Evolutionary conservation across 2,113 vertebrate genomes (phyloP).

Genomic region (Rhabdornis inornatus): DNA sequence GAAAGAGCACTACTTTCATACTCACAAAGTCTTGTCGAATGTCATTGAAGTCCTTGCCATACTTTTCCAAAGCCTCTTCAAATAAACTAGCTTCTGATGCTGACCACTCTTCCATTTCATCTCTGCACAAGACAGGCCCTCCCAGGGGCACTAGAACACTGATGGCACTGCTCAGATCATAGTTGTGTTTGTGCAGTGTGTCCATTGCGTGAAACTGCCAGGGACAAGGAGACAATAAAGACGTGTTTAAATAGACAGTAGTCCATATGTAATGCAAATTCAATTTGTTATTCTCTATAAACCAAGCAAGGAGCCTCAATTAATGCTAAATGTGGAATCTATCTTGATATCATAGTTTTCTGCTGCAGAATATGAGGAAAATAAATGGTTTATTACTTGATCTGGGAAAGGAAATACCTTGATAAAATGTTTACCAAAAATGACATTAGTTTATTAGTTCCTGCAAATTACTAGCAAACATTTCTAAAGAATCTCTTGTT

Average conservation of each 20-base stretch:
- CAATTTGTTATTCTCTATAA: not conserved
- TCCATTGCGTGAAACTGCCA: constrained; percentile 96
- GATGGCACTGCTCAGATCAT: constrained; percentile 91
- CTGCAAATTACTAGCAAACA: not conserved
- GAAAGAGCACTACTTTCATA: not conserved
- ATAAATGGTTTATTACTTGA: not conserved
- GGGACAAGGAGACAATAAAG: not conserved
- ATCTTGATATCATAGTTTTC: not conserved
- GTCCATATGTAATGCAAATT: not conserved
- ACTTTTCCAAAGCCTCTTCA: constrained; percentile 96
- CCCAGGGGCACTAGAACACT: constrained; percentile 92
- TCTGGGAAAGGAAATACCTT: not conserved
- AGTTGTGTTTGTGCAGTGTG: constrained; percentile 90
- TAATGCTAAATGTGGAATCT: not conserved
- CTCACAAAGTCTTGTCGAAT: constrained; percentile 99
- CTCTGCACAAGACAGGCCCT: constrained; percentile 92
- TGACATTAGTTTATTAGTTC: not conserved
- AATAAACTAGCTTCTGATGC: constrained; percentile 96
- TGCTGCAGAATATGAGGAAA: not conserved
- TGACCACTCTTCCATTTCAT: constrained; percentile 99
- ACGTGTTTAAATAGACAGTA: not conserved
- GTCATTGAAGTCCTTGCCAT: constrained; percentile 98
- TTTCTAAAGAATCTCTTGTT: not conserved
- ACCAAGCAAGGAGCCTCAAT: not conserved
- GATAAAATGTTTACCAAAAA: not conserved